These are phyloP conservation scores for Morus bassanus DNA, from an alignment of 2,797 vertebrate species.

Conservation along the genomic window DNA sequence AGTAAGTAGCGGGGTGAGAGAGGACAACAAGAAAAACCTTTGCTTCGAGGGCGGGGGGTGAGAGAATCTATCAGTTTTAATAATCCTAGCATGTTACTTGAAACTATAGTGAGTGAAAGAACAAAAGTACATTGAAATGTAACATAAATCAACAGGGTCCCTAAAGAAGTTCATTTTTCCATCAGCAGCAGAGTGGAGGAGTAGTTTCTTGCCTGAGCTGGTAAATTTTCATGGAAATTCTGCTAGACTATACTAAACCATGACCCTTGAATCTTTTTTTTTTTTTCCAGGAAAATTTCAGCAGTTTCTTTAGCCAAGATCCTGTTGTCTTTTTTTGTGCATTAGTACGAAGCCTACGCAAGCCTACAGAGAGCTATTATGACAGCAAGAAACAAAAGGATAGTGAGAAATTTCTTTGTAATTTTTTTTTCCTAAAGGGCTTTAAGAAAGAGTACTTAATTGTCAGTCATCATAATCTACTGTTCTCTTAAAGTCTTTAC, in stretches of 20 bases:
- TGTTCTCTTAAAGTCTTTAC: conserved; percentile 33
- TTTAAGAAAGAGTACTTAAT: conserved; percentile 58
- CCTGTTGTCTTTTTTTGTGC: not conserved
- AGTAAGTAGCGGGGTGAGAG: accelerated
- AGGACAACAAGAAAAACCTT: not conserved
- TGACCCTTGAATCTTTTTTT: not conserved
- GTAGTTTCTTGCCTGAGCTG: not conserved
- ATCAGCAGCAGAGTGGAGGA: not conserved
- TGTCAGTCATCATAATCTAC: conserved; percentile 33
- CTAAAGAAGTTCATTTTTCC: not conserved
- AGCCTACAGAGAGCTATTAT: conserved; percentile 55
- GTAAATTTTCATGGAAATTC: not conserved
- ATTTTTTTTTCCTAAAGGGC: not conserved
- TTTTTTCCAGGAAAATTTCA: not conserved
- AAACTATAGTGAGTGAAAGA: not conserved
- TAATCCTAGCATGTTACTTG: not conserved
- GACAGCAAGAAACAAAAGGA: conserved; percentile 61
- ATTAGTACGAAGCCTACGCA: conserved; percentile 49
- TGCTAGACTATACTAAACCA: not conserved
- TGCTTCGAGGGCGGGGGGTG: not conserved
- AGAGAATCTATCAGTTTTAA: not conserved
- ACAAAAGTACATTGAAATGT: not conserved
- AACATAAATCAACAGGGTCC: not conserved
- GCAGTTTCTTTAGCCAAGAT: not conserved
- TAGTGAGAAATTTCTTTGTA: not conserved